Conservation (phyloP, 2,888 invertebrate species). For the Epicampocera succincta region DNA sequence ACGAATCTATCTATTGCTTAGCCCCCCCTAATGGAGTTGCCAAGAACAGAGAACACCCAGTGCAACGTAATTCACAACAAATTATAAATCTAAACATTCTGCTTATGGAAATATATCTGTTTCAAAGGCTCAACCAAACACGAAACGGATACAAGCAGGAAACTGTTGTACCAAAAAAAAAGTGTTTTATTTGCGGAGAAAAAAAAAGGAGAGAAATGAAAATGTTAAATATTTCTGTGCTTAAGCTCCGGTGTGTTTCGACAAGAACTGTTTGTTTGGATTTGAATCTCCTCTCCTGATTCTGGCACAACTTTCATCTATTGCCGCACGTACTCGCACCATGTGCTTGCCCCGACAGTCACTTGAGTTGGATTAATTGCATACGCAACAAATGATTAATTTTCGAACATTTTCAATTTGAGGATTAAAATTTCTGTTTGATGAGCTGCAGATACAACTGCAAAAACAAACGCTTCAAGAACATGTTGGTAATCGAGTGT, state of each 20-base stretch:
- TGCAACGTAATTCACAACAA: background rate
- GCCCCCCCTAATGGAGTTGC: background rate
- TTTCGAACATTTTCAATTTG: slow-evolving; percentile 76
- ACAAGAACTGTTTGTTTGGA: slow-evolving; percentile 19
- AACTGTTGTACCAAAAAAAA: background rate
- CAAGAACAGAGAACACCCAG: background rate
- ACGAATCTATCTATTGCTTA: slow-evolving; percentile 62
- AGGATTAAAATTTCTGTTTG: slow-evolving; percentile 72
- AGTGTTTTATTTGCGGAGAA: slow-evolving; percentile 24
- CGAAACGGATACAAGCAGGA: background rate
- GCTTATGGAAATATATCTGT: slow-evolving; percentile 17
- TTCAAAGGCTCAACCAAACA: slow-evolving; percentile 18
- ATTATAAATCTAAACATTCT: slow-evolving; percentile 10
- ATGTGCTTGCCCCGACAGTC: slow-evolving; percentile 70
- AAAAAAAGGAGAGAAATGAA: background rate
- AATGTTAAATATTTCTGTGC: too few species aligned
- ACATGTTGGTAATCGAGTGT: slow-evolving; percentile 18
- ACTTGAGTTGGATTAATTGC: slow-evolving; percentile 74
- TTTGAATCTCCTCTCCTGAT: slow-evolving; percentile 20
- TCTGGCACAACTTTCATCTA: slow-evolving; percentile 11
- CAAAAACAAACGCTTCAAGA: slow-evolving; percentile 9
- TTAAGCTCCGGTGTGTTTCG: background rate
- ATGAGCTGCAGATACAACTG: slow-evolving; percentile 66
- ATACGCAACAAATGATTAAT: slow-evolving; percentile 77
- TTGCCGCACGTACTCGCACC: slow-evolving; percentile 10